Conservation (phyloP, 2,113 vertebrate genomes). For the Ginglymostoma cirratum region DNA sequence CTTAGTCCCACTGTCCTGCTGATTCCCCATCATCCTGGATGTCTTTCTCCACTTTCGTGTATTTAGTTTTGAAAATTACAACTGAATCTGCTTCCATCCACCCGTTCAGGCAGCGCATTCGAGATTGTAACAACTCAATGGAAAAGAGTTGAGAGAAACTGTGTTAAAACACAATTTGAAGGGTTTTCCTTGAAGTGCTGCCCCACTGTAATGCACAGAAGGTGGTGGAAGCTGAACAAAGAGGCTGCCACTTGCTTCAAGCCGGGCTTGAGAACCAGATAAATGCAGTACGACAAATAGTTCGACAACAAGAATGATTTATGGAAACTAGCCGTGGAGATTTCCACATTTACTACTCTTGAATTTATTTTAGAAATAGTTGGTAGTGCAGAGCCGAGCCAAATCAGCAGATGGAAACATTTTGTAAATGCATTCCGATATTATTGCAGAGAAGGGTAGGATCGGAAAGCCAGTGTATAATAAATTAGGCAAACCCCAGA, state of each 20-base stretch:
- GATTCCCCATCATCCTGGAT: background rate
- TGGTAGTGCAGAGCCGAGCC: background rate
- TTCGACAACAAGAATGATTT: background rate
- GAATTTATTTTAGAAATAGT: slow-evolving; percentile 8
- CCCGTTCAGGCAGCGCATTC: background rate
- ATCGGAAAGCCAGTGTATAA: background rate
- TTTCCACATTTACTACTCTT: background rate
- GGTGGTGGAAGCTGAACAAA: background rate
- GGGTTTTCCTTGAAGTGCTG: background rate
- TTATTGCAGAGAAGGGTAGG: slow-evolving; percentile 21
- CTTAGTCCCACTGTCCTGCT: too few species aligned
- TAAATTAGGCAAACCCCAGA: background rate
- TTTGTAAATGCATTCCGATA: background rate
- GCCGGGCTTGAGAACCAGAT: background rate
- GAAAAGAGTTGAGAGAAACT: background rate
- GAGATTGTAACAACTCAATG: background rate
- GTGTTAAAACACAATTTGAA: background rate
- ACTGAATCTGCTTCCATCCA: background rate
- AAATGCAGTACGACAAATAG: background rate
- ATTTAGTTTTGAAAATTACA: background rate
- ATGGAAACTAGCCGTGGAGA: background rate
- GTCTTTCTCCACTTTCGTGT: background rate
- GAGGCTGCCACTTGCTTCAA: background rate
- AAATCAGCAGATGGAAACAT: slow-evolving; percentile 21
- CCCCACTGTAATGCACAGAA: background rate